Conservation (phyloP, 2,113 vertebrate genomes). For the Sprattus sprattus region DNA sequence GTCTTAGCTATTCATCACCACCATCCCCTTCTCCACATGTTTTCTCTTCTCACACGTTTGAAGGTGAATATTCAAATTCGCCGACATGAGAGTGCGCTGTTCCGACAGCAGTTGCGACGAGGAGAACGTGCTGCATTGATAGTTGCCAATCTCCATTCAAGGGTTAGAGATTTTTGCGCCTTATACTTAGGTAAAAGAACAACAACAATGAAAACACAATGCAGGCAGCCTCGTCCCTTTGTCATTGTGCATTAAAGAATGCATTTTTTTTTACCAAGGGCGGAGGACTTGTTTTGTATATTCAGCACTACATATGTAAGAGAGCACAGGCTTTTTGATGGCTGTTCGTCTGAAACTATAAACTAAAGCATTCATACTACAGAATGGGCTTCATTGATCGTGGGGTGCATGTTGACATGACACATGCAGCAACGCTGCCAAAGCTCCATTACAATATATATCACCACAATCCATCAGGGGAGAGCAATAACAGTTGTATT, state of each 20-base stretch:
- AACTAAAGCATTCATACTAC: conserved; percentile 10
- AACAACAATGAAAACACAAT: background rate
- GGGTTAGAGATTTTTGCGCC: background rate
- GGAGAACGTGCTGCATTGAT: background rate
- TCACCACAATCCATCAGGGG: conserved; percentile 18
- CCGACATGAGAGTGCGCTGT: background rate
- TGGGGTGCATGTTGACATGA: conserved; percentile 4
- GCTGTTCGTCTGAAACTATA: background rate
- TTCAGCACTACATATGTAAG: background rate
- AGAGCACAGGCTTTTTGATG: background rate
- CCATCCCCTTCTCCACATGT: background rate
- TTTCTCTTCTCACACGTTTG: background rate
- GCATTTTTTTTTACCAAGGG: background rate
- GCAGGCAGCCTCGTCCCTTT: background rate
- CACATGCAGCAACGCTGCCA: background rate
- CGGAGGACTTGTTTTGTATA: background rate
- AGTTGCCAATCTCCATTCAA: background rate
- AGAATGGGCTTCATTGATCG: conserved; percentile 8
- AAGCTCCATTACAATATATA: conserved; percentile 22
- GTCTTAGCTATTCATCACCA: background rate
- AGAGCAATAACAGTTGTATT: conserved; percentile 40
- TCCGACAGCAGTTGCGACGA: background rate
- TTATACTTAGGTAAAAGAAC: conserved; percentile 4
- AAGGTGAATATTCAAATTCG: background rate
- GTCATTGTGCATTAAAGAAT: background rate